These are phyloP conservation scores for human DNA, from an alignment of 2,113 vertebrate genomes.

Conservation along the genomic window GRCh38 chr3:52030001-52030500, in stretches of 20 bases:
- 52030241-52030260: not conserved
- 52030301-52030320: not conserved
- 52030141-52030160: not conserved
- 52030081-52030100: not conserved
- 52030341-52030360: not conserved
- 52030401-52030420: not conserved
- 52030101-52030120: not conserved
- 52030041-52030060: not conserved
- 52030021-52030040: not conserved
- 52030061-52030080: not conserved
- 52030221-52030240: not conserved
- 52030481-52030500: not conserved
- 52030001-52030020: not conserved
- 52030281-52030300: not conserved
- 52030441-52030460: not conserved
- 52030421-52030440: not conserved
- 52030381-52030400: not conserved
- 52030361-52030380: not conserved
- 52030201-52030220: not conserved
- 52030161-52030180: not conserved
- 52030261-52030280: not conserved
- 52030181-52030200: not conserved
- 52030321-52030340: fast-evolving
- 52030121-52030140: not conserved
- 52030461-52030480: not conserved